These are phyloP conservation scores for Dendrolimus kikuchii DNA, from an alignment of 1,140 invertebrate genomes.

Conservation along the genomic window DNA sequence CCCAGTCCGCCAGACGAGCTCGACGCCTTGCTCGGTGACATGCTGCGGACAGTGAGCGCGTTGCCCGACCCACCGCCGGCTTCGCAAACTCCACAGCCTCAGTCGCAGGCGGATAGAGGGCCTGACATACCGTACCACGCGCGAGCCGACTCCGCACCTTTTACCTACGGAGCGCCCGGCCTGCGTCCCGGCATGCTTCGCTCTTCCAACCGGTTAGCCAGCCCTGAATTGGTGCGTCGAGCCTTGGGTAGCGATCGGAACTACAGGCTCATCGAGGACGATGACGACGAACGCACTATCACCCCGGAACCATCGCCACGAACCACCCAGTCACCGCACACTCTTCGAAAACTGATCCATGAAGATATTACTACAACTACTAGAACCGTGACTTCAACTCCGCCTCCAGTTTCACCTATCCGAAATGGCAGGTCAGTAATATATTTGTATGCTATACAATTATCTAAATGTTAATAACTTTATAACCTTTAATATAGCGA, in stretches of 20 bases:
- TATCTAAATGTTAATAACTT: neutral
- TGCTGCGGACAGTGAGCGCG: conserved; percentile 87
- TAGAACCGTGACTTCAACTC: conserved; percentile 24
- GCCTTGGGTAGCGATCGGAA: conserved; percentile 64
- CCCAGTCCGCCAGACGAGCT: conserved; percentile 64
- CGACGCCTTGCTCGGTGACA: conserved; percentile 79
- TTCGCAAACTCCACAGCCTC: conserved; percentile 24
- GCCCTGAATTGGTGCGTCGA: conserved; percentile 82
- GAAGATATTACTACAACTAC: conserved; percentile 58
- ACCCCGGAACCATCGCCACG: conserved; percentile 41
- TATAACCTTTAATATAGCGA: neutral
- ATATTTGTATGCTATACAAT: neutral
- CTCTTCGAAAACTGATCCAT: conserved; percentile 49
- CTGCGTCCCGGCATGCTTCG: conserved; percentile 74
- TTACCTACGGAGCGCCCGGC: conserved; percentile 81
- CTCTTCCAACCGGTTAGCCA: conserved; percentile 77
- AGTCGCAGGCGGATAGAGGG: conserved; percentile 47
- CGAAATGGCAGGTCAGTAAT: conserved; percentile 50
- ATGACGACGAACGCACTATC: conserved; percentile 65
- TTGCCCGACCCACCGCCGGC: conserved; percentile 80
- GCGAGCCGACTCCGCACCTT: conserved; percentile 83
- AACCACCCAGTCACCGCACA: conserved; percentile 47
- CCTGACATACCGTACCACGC: conserved; percentile 86
- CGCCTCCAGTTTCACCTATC: conserved; percentile 23
- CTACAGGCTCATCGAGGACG: conserved; percentile 65